Evolutionary conservation across 1,140 invertebrate genomes (phyloP).

Genomic region (Diuraphis noxia): DNA sequence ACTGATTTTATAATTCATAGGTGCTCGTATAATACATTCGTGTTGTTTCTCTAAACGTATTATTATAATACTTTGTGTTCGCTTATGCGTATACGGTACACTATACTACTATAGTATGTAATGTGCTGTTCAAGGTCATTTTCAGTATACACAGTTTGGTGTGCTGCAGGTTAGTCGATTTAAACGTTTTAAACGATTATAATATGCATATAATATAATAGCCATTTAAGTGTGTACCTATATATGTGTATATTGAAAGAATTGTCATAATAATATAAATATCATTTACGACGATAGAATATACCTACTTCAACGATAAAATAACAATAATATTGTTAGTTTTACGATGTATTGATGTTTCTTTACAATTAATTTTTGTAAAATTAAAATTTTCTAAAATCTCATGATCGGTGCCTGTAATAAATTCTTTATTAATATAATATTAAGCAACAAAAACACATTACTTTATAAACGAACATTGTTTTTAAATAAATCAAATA

Average conservation of each 20-base stretch:
- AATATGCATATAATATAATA: no score
- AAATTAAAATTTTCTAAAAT: background rate
- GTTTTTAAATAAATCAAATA: background rate
- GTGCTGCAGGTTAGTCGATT: background rate
- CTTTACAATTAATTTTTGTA: background rate
- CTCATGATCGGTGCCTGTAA: background rate
- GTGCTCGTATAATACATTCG: background rate
- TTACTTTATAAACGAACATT: background rate
- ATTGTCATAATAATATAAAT: background rate
- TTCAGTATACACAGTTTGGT: background rate
- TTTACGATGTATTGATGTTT: background rate
- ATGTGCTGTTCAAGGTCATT: background rate
- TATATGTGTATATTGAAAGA: background rate
- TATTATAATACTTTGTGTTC: background rate
- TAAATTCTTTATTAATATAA: no score
- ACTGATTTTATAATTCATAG: background rate
- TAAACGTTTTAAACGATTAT: background rate
- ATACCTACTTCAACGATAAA: background rate
- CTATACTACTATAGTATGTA: background rate
- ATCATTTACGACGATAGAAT: background rate
- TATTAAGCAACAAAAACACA: background rate
- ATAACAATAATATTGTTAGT: background rate
- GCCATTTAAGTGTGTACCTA: no score
- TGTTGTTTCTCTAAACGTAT: background rate
- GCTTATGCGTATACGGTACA: background rate